Evolutionary conservation across 2,888 invertebrate species (phyloP).

Genomic region (Cataglyphis rosenhaueri): DNA sequence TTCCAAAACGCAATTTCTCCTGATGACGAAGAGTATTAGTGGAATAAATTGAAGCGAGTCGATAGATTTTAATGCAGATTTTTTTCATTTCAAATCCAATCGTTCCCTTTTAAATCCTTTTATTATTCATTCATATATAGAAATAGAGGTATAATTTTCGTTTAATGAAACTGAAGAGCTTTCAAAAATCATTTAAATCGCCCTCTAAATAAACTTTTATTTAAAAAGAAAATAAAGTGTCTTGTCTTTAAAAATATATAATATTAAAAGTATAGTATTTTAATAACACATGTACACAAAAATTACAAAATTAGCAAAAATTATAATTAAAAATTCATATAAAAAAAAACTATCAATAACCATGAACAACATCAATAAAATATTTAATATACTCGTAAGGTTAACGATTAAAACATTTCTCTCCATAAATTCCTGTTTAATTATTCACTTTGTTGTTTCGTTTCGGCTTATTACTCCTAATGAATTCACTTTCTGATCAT

Average conservation of each 20-base stretch:
- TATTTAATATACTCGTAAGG: not conserved
- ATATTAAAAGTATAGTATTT: not conserved
- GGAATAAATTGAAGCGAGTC: constrained; percentile 10
- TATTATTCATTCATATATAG: not conserved
- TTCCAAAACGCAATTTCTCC: constrained; percentile 28
- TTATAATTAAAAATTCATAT: not conserved
- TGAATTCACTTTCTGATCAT: not conserved
- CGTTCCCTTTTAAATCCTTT: not conserved
- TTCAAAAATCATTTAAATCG: not conserved
- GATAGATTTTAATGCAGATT: not conserved
- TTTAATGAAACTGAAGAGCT: constrained; percentile 3
- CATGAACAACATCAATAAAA: not conserved
- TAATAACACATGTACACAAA: not conserved
- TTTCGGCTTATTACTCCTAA: not conserved
- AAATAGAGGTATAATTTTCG: not conserved
- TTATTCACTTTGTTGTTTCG: not conserved
- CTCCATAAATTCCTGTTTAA: not conserved
- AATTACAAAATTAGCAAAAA: not conserved
- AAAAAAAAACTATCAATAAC: not conserved
- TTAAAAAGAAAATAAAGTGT: not conserved
- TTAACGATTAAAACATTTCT: not conserved
- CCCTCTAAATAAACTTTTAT: not conserved
- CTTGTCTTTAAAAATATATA: not conserved
- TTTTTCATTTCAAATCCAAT: not conserved
- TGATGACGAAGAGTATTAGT: constrained; percentile 6